Evolutionary conservation across 1,140 invertebrate genomes (phyloP), one percentile per base, ranked within the genome.

Genomic region (Antheraea pernyi): DNA sequence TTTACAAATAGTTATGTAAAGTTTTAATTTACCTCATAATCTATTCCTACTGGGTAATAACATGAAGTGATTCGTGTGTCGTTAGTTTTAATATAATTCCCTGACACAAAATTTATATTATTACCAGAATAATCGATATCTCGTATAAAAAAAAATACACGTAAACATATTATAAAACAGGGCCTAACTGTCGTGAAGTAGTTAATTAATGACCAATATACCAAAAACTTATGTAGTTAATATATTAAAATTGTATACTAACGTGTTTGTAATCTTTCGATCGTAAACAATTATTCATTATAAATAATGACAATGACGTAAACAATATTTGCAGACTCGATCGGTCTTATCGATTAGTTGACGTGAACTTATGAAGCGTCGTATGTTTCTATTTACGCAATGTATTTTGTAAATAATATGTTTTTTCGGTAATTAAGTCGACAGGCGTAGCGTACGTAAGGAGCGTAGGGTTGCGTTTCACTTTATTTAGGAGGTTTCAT

Each of bases 201-300:
- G 79, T 77, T 79, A 71, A 78, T 78, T 79, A 74, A 84, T 84
- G 85, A 89, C 81, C 85, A 88, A 85, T 77, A 89, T 89, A 91
- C 89, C 86, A 91, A 91, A 89, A 91, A 89, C 64, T 80, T 85
- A 37, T 63, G 74, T 81, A 79, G 74, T 81, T 73, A 85, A 86
- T 78, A 80, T 79, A 77, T 77, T 82, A 86, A 88, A 88, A 83
- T 84, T 78, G 30, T 63, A 63, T 63, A 63, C 10, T 61, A 22
- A 6, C 11, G 5, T n/a, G 11, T 53, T 16, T 53, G 11, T 53
- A 53, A 63, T 62, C n/a, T 36, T 62, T 62, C 19, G 60, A n/a
- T 62, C 60, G 22, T 62, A 37, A 62, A 62, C 36, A 30, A 39
- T 48, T 48, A 11, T 48, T 48, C 46, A 48, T 48, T 9, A 48